Percentiles rank a stretch among this genome's conserved stretches.
phyloP scores from a whole-genome alignment of 2,113 vertebrate species.

The Halichoeres trimaculatus region DNA sequence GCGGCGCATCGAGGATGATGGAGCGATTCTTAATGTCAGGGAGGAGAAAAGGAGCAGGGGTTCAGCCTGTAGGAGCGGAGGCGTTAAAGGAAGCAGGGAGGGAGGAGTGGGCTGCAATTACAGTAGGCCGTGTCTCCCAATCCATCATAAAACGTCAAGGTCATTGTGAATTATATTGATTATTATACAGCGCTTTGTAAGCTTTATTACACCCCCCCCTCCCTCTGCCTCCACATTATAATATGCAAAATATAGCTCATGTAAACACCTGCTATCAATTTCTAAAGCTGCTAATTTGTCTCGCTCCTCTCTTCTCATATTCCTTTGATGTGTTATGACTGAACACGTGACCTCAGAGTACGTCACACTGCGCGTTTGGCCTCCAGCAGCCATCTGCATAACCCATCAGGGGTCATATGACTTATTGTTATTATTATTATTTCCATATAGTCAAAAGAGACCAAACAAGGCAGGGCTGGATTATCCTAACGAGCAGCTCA shows the following conservation, averaged over 20 bases:
- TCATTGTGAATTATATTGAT: conserved; percentile 73
- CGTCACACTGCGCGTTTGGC: conserved; percentile 34
- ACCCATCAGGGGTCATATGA: conserved; percentile 53
- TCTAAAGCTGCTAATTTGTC: conserved; percentile 74
- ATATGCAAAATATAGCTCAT: conserved; percentile 70
- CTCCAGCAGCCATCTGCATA: conserved; percentile 71
- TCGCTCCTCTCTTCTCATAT: conserved; percentile 60
- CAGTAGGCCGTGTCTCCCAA: conserved; percentile 76
- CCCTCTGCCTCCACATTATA: conserved; percentile 40
- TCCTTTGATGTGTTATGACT: conserved; percentile 61
- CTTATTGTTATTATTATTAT: conserved; percentile 72
- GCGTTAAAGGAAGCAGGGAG: conserved; percentile 36
- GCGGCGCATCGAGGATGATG: conserved; percentile 92
- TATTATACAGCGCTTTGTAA: conserved; percentile 70
- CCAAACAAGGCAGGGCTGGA: neutral
- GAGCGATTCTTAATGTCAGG: conserved; percentile 89
- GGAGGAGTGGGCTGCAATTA: conserved; percentile 75
- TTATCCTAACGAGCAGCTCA: neutral
- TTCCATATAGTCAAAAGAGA: conserved; percentile 72
- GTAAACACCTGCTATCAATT: conserved; percentile 81
- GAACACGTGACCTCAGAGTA: conserved; percentile 51
- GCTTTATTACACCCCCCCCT: conserved; percentile 61
- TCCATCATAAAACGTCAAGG: conserved; percentile 82
- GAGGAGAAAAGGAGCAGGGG: conserved; percentile 9
- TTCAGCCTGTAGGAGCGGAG: conserved; percentile 46